A percentile compares a stretch with the other conserved stretches of the same genome.
phyloP scores from a whole-genome alignment of 2,888 invertebrate species.

The Lasioglossum zephyrum region DNA sequence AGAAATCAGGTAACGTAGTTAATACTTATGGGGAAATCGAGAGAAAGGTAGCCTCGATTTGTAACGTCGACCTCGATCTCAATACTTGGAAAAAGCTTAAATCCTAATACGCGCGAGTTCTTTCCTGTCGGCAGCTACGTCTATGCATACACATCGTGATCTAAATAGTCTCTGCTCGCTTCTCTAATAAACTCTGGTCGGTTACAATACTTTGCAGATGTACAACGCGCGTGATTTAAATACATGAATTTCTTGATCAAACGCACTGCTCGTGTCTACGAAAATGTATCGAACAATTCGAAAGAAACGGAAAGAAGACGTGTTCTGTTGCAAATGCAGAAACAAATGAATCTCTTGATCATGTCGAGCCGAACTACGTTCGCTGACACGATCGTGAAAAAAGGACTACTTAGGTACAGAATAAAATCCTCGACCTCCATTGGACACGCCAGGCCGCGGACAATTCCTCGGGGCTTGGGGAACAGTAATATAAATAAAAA shows the following conservation, averaged over 20 bases:
- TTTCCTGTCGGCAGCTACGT: neutral
- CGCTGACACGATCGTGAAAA: neutral
- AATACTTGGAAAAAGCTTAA: neutral
- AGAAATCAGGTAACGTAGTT: slow-evolving; percentile 16
- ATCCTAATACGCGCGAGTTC: neutral
- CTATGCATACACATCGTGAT: neutral
- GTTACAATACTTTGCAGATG: slow-evolving; percentile 9
- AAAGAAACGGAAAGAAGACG: neutral
- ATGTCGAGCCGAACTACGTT: neutral
- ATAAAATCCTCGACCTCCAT: neutral
- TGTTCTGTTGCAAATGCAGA: neutral
- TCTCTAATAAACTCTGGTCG: neutral
- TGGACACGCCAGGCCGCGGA: neutral
- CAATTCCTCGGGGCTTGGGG: no score
- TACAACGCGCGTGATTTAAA: neutral
- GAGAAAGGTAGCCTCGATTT: neutral
- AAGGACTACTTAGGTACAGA: neutral
- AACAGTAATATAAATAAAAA: no score
- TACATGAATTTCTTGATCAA: neutral
- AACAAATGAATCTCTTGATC: neutral
- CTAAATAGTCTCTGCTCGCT: slow-evolving; percentile 2
- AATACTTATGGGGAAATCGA: slow-evolving; percentile 8
- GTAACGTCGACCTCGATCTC: neutral
- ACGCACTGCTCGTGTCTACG: neutral
- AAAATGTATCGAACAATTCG: neutral